These are phyloP conservation scores for Drosophila ercepeae DNA, from an alignment of 1,140 invertebrate species.

Conservation along the genomic window DNA sequence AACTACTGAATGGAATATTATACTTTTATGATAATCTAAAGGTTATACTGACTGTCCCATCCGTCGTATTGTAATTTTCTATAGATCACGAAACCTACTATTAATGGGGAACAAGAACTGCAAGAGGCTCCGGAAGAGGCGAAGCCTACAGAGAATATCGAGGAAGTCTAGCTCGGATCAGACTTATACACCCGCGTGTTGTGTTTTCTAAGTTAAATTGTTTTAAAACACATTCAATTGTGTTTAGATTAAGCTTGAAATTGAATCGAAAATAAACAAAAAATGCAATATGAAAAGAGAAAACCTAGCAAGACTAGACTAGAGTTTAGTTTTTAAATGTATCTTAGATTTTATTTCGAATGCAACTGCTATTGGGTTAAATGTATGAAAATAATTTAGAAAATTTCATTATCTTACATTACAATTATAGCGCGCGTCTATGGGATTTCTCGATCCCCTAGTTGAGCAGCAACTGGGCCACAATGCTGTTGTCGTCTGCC, in stretches of 20 bases:
- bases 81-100: slow-evolving; percentile 55
- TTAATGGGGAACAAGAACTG: slow-evolving; percentile 34
- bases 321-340: slow-evolving; percentile 1
- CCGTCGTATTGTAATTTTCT: slow-evolving; percentile 33
- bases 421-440: slow-evolving; percentile 49
- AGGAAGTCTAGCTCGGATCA: slow-evolving; percentile 26
- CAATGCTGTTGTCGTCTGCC: slow-evolving; percentile 69
- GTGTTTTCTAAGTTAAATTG: slow-evolving; percentile 29
- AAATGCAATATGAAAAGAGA: not conserved
- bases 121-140: slow-evolving; percentile 7
- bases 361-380: slow-evolving; percentile 33
- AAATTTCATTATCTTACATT: slow-evolving; percentile 50
- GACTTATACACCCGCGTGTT: slow-evolving; percentile 8
- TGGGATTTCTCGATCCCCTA: slow-evolving; percentile 8
- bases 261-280: slow-evolving; percentile 31
- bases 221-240: slow-evolving; percentile 25
- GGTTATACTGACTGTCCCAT: slow-evolving; percentile 15
- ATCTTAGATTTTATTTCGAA: slow-evolving; percentile 53
- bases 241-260: slow-evolving; percentile 30
- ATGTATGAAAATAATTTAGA: slow-evolving; percentile 66
- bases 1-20: slow-evolving; percentile 15
- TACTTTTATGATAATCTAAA: slow-evolving; percentile 8
- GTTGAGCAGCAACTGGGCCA: slow-evolving; percentile 68
- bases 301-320: not conserved
- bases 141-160: slow-evolving; percentile 36